Evolutionary conservation across 2,113 vertebrate genomes (phyloP).

Genomic region (Scalopus aquaticus): DNA sequence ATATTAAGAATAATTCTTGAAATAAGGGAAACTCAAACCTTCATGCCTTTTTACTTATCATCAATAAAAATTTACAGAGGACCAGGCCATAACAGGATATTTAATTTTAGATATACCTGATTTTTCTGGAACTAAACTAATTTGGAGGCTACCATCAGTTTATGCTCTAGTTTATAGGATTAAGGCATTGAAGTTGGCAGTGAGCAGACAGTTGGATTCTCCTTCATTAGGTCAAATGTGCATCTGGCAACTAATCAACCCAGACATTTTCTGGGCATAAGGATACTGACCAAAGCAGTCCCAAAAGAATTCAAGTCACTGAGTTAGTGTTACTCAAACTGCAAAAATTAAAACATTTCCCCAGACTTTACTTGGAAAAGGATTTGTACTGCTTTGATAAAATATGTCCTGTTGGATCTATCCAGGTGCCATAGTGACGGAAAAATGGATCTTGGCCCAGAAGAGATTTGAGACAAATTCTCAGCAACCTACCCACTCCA

Average conservation of each 20-base stretch:
- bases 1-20: background rate
- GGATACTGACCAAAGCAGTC: background rate
- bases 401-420: too few relatives aligned
- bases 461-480: too few relatives aligned
- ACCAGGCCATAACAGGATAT: background rate
- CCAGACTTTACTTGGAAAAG: conserved; percentile 25
- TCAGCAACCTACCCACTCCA: too few relatives aligned
- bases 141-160: background rate
- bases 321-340: background rate
- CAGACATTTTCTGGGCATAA: conserved; percentile 25
- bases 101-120: background rate
- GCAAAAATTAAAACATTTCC: conserved; percentile 32
- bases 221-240: conserved; percentile 21
- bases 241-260: background rate
- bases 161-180: conserved; percentile 5
- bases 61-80: conserved; percentile 19
- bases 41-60: background rate
- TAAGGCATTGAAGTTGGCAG: conserved; percentile 39
- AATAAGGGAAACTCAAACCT: background rate
- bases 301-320: background rate
- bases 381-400: background rate
- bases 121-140: background rate
- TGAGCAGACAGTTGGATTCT: background rate
- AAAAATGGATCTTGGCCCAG: too few relatives aligned
- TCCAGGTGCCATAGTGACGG: too few relatives aligned